Conservation (phyloP, 2,797 vertebrate species). For the Sebastes oblongus region DNA sequence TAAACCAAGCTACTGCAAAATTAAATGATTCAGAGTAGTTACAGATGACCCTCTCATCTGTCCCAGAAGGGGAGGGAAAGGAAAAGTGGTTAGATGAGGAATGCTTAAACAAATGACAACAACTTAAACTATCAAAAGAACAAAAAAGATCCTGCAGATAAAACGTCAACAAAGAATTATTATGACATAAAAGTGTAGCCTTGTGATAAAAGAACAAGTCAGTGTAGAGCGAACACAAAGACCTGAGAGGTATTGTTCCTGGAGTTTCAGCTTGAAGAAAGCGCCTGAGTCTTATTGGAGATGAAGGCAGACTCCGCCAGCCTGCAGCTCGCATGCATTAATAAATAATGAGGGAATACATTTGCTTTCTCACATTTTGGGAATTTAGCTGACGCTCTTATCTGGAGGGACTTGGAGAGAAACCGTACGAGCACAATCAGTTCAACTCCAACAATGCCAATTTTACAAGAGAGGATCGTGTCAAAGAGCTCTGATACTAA, state of each 20-base stretch:
- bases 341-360: slow-evolving; percentile 37
- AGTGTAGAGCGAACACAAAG: neutral
- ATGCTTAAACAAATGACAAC: too few species aligned
- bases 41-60: neutral
- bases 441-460: too few species aligned
- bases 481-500: too few species aligned
- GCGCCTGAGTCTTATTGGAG: slow-evolving; percentile 44
- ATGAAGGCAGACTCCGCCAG: slow-evolving; percentile 36
- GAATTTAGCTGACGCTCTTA: slow-evolving; percentile 18
- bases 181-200: neutral
- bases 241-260: neutral
- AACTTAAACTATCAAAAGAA: neutral
- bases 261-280: slow-evolving; percentile 40
- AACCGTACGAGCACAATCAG: neutral
- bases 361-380: slow-evolving; percentile 43
- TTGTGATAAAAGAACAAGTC: neutral
- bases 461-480: too few species aligned
- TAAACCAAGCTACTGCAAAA: neutral
- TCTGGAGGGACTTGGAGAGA: neutral
- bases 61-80: neutral
- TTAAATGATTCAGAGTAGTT: neutral
- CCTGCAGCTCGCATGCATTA: slow-evolving; percentile 49
- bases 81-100: neutral
- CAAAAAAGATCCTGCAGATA: neutral
- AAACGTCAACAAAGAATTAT: neutral